Base-by-base conservation (phyloP, 2,113 vertebrate species). In the Galeopterus variegatus region DNA sequence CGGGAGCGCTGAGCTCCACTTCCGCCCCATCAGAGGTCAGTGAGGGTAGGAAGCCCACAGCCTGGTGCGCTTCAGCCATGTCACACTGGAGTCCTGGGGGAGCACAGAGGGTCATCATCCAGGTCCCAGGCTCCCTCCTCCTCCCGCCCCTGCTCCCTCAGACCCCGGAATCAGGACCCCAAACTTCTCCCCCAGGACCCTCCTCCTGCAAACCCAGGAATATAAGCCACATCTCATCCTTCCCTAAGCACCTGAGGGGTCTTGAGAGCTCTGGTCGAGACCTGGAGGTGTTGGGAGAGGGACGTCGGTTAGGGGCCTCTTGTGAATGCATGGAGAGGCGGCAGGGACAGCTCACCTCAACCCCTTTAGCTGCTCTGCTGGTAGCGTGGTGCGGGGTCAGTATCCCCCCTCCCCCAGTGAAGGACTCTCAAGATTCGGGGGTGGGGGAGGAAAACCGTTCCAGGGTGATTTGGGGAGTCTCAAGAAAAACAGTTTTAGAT, bases 51-150 rank as follows among this genome's bases (percentile, higher is more conserved):
- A 99, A 99, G 56, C 99, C 99, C 91, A 99, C 99, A 0, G 99
- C 99, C 98, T 99, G 99, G 97, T 99, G 99, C 65, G 99, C 99
- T 96, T 99, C 99, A 5, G 99, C 99, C 99, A 99, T 99, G 91
- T 50, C 80, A 14, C 23, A 24, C 52, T 14, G 54, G 81, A 58
- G n/a, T 12, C 96, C 84, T 50, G 28, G 86, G 92, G 19, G 26
- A 72, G 56, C 70, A 41, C 9, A 56, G 41, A n/a, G 60, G 6
- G 50, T 75, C 70, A 86, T 50, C 33, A 41, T 41, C 56, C 67
- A 41, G 31, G 13, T 21, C 60, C 41, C 92, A 8, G 14, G 1
- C n/a, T 6, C 58, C n/a, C 31, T 24, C 91, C 67, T 21, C 26
- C 3, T 48, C 21, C 24, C 4, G 10, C 3, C 24, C 50, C 23